Evolutionary conservation across 2,113 vertebrate species (phyloP), one percentile per base, ranked within the genome.

Genomic region (Paralichthys olivaceus): DNA sequence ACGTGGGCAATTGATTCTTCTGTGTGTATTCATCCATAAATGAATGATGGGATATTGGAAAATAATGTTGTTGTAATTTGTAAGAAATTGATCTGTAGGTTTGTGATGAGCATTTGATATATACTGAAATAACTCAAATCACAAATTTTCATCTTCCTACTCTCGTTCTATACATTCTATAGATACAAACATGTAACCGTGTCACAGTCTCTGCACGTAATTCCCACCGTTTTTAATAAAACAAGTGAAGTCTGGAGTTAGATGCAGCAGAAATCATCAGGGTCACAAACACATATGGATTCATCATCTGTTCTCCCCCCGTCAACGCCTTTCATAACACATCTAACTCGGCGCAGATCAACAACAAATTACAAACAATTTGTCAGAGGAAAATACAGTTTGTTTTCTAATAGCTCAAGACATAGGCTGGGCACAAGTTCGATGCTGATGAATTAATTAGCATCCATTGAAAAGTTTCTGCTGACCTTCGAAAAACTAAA

Each of bases 401-500:
- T 59, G 23, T 53, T 14, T 49, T 57, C 28, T 22, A 56, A 55
- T 61, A 23, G 23, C 57, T 59, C 9, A 3, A 76, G 62, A 78
- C 13, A 26, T n/a, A 32, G 17, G 49, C 37, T 45, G 28, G 63
- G 40, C 59, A 62, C 17, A 61, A 25, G 28, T 75, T 79, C 2
- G 2, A 54, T 55, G 37, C 8, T 2, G 11, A 55, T 60, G 23
- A 86, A 68, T 64, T 71, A 66, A 80, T 84, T 77, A 69, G 67
- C 65, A 49, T 75, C 0, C 7, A 51, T 14, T 7, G 14, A 4
- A 79, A 79, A 86, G 64, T 90, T 86, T 28, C 2, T 20, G 15
- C 60, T 76, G 64, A 75, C 77, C 70, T 84, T 88, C 58, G 67
- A 60, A 56, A 68, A 66, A 72, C 32, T 23, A 8, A 63, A 73